Evolutionary conservation across 2,888 invertebrate genomes (phyloP).

Genomic region (Gymnocheta viridis): DNA sequence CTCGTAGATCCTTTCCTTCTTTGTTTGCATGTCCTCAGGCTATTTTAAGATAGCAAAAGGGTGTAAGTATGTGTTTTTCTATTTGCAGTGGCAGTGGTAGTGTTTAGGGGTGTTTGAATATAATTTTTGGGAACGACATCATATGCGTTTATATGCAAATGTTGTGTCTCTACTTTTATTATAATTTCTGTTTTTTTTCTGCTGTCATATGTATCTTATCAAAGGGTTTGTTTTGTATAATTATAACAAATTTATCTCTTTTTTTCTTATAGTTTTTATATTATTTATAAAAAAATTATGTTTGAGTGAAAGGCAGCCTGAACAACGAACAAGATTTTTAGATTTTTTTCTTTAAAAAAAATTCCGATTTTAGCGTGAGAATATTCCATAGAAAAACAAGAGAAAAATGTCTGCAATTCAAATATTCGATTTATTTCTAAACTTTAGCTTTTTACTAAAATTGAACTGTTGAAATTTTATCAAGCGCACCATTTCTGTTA

Average conservation of each 20-base stretch:
- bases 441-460: too few relatives aligned
- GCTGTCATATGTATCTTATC: conserved; percentile 45
- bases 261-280: conserved; percentile 73
- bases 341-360: conserved; percentile 23
- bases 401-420: too few relatives aligned
- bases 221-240: conserved; percentile 67
- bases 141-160: conserved; percentile 76
- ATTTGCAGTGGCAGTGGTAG: conserved; percentile 72
- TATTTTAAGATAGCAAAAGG: conserved; percentile 28
- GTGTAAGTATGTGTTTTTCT: neutral
- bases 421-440: neutral
- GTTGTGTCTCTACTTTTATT: conserved; percentile 36
- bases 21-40: conserved; percentile 51
- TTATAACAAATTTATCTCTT: conserved; percentile 69
- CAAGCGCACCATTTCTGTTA: too few relatives aligned
- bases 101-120: conserved; percentile 48
- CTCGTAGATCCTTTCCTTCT: conserved; percentile 71
- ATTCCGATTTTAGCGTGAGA: conserved; percentile 58
- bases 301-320: neutral
- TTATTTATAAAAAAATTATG: conserved; percentile 51
- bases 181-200: conserved; percentile 67
- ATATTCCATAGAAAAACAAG: neutral
- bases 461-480: too few relatives aligned
- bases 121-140: conserved; percentile 43
- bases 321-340: conserved; percentile 23